These are phyloP conservation scores for Heliconius cydno DNA, from an alignment of 2,888 invertebrate genomes.

Conservation along the genomic window DNA sequence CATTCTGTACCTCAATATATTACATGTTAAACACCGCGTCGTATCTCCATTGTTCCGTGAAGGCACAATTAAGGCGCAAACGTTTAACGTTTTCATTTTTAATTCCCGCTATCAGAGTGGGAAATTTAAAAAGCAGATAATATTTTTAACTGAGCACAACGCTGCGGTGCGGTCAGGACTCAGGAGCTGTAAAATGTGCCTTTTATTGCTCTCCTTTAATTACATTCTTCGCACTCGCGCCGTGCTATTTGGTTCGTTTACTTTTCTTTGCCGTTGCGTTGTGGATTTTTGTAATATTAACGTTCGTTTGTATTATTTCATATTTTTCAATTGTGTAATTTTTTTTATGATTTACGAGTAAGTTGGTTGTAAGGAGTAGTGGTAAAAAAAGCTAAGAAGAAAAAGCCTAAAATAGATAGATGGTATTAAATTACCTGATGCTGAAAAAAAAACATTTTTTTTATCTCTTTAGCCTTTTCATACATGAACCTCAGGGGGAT, in stretches of 20 bases:
- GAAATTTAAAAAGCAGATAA: conserved; percentile 76
- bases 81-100: conserved; percentile 75
- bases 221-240: conserved; percentile 69
- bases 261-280: conserved; percentile 56
- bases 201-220: conserved; percentile 75
- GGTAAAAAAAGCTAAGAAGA: too few species aligned
- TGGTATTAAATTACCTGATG: too few species aligned
- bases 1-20: conserved; percentile 36
- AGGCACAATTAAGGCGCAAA: conserved; percentile 69
- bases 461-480: too few species aligned
- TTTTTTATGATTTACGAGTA: neutral
- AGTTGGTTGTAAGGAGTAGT: neutral
- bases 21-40: conserved; percentile 47
- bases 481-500: too few species aligned
- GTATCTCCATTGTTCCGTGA: conserved; percentile 66
- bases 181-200: conserved; percentile 71
- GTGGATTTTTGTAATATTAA: conserved; percentile 50
- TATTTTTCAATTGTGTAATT: neutral
- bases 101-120: conserved; percentile 69
- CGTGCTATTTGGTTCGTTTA: conserved; percentile 53
- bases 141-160: conserved; percentile 69
- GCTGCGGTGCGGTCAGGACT: conserved; percentile 53
- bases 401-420: too few species aligned
- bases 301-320: conserved; percentile 9
- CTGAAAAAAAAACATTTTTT: too few species aligned